These are phyloP conservation scores for Erebia epiphron DNA, from an alignment of 2,888 invertebrate genomes.

Conservation along the genomic window DNA sequence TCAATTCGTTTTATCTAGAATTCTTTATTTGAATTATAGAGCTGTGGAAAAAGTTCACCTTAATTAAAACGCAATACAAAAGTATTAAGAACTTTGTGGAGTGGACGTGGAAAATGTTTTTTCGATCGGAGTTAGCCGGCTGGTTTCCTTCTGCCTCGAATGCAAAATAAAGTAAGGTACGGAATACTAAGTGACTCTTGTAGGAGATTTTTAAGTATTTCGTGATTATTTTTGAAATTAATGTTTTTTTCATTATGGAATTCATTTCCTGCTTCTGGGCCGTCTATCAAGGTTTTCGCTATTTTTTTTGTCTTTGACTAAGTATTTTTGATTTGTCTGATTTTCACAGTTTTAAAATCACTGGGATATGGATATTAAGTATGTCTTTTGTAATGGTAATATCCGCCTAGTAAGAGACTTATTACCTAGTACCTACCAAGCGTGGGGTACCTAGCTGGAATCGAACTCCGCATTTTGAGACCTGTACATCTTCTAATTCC, in stretches of 20 bases:
- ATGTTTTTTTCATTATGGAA: slow-evolving; percentile 12
- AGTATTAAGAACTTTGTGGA: slow-evolving; percentile 55
- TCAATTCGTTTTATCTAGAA: slow-evolving; percentile 9
- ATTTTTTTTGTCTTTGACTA: neutral
- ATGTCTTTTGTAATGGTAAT: too few relatives aligned
- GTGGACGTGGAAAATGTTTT: slow-evolving; percentile 61
- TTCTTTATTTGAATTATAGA: slow-evolving; percentile 38
- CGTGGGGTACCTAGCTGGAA: too few relatives aligned
- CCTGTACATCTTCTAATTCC: too few relatives aligned
- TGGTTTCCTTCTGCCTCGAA: slow-evolving; percentile 61
- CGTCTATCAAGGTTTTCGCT: neutral
- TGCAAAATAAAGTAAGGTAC: slow-evolving; percentile 51
- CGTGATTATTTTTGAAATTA: slow-evolving; percentile 30
- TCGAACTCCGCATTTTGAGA: too few relatives aligned
- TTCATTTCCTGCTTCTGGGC: neutral
- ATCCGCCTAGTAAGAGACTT: too few relatives aligned
- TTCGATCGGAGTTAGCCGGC: slow-evolving; percentile 53
- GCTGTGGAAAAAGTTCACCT: slow-evolving; percentile 42
- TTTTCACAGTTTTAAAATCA: too few relatives aligned
- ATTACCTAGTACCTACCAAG: too few relatives aligned
- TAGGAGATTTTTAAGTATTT: slow-evolving; percentile 37
- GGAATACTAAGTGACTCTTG: slow-evolving; percentile 41
- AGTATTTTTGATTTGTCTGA: too few relatives aligned
- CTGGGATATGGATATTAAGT: too few relatives aligned
- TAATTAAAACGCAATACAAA: slow-evolving; percentile 61